Evolutionary conservation across 2,113 vertebrate genomes (phyloP).

Genomic region (Parus major): DNA sequence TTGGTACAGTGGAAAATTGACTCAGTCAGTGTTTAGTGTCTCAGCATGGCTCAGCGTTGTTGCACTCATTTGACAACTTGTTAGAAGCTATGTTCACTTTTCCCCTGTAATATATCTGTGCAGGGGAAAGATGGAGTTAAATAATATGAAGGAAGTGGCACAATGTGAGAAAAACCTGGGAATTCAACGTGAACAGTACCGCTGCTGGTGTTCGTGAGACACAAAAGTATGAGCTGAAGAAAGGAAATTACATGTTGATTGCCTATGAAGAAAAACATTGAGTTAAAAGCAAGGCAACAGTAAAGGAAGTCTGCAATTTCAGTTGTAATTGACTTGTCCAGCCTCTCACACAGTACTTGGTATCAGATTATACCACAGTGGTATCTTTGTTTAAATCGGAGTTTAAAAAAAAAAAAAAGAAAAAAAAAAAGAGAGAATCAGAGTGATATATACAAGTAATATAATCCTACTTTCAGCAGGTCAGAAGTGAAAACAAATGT

Average conservation of each 20-base stretch:
- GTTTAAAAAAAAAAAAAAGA: background rate
- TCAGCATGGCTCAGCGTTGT: background rate
- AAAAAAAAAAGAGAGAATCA: slow-evolving; percentile 4
- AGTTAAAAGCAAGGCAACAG: slow-evolving; percentile 9
- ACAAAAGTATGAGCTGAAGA: background rate
- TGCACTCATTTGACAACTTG: background rate
- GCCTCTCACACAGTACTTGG: background rate
- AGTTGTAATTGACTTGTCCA: slow-evolving; percentile 13
- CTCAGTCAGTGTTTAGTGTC: background rate
- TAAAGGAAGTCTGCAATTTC: slow-evolving; percentile 1
- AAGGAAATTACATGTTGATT: background rate
- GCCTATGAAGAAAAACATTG: background rate
- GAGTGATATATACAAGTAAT: slow-evolving; percentile 58
- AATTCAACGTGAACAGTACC: background rate
- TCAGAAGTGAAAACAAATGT: slow-evolving; percentile 53
- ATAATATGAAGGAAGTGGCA: background rate
- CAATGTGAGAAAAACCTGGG: background rate
- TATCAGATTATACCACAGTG: slow-evolving; percentile 28
- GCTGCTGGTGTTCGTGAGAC: background rate
- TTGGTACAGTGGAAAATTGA: slow-evolving; percentile 7
- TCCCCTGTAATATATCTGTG: background rate
- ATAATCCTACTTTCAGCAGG: slow-evolving; percentile 48
- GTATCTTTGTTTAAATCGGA: slow-evolving; percentile 39
- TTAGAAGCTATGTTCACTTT: background rate
- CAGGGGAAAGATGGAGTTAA: background rate